Evolutionary conservation across 2,797 vertebrate genomes (phyloP).

Genomic region (Sebastiscus albofasciatus): DNA sequence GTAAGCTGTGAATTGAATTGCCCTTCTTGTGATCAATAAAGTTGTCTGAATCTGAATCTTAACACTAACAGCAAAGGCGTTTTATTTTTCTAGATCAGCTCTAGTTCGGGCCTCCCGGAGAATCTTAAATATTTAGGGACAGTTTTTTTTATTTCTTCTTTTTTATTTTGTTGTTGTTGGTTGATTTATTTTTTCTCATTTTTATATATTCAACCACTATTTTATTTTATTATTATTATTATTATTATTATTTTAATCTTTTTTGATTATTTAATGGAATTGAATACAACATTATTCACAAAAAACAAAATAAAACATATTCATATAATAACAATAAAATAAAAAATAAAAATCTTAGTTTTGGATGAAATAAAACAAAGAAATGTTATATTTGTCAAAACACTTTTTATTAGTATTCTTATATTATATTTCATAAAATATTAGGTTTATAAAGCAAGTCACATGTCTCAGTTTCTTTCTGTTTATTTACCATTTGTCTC

Average conservation of each 20-base stretch:
- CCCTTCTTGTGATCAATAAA: too few species aligned
- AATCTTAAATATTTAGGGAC: not conserved
- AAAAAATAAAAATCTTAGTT: not conserved
- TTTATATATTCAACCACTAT: too few species aligned
- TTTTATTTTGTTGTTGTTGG: not conserved
- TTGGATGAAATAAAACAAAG: not conserved
- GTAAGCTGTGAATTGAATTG: too few species aligned
- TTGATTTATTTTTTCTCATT: not conserved
- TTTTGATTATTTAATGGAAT: not conserved
- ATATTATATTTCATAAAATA: not conserved
- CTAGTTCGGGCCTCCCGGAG: fast-evolving
- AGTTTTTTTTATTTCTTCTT: not conserved
- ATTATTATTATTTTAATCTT: too few species aligned
- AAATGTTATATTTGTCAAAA: not conserved
- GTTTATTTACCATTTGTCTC: slow-evolving; percentile 48
- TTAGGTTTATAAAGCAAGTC: not conserved
- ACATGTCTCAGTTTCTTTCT: not conserved
- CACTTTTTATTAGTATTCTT: not conserved
- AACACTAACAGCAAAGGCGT: too few species aligned
- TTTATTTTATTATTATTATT: too few species aligned
- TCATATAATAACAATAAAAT: not conserved
- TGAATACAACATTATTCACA: not conserved
- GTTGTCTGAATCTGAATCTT: too few species aligned
- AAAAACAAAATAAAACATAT: not conserved
- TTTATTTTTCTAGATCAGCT: too few species aligned